Evolutionary conservation across 2,113 vertebrate species (phyloP).

Genomic region (Fukomys damarensis): DNA sequence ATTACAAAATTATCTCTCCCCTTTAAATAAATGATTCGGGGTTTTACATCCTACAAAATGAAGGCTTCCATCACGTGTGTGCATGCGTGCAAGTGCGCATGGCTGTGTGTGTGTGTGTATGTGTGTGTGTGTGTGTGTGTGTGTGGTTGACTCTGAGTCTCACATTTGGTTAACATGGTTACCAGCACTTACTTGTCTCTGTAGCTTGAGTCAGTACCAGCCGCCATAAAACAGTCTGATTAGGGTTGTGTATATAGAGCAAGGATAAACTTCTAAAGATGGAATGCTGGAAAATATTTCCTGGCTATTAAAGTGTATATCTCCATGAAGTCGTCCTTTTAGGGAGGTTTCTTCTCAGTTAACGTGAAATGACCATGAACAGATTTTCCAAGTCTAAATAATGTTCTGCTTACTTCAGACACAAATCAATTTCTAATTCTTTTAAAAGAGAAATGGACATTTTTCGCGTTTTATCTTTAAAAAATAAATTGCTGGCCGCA

Average conservation of each 20-base stretch:
- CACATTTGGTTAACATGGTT: background rate
- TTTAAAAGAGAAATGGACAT: background rate
- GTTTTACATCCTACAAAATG: slow-evolving; percentile 32
- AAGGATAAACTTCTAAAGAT: slow-evolving; percentile 47
- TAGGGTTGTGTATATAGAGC: slow-evolving; percentile 1
- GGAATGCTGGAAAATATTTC: background rate
- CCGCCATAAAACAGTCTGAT: background rate
- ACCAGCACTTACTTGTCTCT: slow-evolving; percentile 45
- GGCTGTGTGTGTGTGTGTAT: background rate
- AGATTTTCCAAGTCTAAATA: background rate
- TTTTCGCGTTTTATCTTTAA: background rate
- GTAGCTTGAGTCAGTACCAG: background rate
- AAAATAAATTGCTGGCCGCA: background rate
- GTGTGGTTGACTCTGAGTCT: background rate
- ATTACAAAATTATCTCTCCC: background rate
- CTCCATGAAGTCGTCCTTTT: background rate
- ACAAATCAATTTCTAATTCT: background rate
- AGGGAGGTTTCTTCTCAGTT: slow-evolving; percentile 14
- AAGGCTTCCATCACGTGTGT: slow-evolving; percentile 18
- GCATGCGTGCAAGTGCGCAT: too few species aligned
- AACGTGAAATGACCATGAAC: background rate
- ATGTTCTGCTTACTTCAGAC: background rate
- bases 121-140: background rate
- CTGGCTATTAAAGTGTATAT: background rate
- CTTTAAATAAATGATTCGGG: slow-evolving; percentile 13